Base-by-base conservation (phyloP, 1,140 invertebrate species). In the Drosophila leontia region DNA sequence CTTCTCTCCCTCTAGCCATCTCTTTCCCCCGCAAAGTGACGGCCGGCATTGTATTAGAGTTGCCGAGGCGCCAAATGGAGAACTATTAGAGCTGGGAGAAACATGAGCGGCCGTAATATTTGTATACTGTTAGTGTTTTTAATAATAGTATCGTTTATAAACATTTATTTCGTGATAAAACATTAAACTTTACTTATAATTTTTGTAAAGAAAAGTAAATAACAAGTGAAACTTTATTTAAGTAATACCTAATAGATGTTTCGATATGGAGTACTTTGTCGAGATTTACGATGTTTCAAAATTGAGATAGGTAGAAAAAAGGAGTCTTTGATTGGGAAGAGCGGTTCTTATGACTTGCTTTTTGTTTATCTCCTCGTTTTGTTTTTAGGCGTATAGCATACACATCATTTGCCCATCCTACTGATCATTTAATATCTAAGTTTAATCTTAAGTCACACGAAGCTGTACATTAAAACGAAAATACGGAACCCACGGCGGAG, bases 381-480 rank as follows among this genome's bases (percentile, higher is more conserved):
- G 55, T 74, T 74, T 70, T 42, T 72, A 72, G 70, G 68, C 37
- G 15, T 60, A 32, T 63, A 48, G 47, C 23, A 23, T 55, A 64
- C 56, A 51, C 44, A 44, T 78, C 57, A 70, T 78, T 78, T 77
- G 65, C 58, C 57, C 76, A 78, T 68, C 60, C 65, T 78, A 70
- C 37, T 77, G 53, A 76, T 59, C 64, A 77, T 78, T 84, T 76
- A 69, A 83, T 78, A 41, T 80, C 61, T 87, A 87, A 87, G 84
- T 51, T 51, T 81, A 87, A 65, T 71, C 51, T 88, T 87, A 87
- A 88, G 85, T 78, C 69, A 71, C 67, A 59, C 51, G 69, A 71
- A 37, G 44, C 55, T 59, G 56, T 60, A 77, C 47, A 70, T 65
- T 19, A 39, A 39, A 55, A 63, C 17, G 50, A 63, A 32, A 48